Evolutionary conservation across 2,797 vertebrate species (phyloP).

Genomic region (Sebastes paucispinis): DNA sequence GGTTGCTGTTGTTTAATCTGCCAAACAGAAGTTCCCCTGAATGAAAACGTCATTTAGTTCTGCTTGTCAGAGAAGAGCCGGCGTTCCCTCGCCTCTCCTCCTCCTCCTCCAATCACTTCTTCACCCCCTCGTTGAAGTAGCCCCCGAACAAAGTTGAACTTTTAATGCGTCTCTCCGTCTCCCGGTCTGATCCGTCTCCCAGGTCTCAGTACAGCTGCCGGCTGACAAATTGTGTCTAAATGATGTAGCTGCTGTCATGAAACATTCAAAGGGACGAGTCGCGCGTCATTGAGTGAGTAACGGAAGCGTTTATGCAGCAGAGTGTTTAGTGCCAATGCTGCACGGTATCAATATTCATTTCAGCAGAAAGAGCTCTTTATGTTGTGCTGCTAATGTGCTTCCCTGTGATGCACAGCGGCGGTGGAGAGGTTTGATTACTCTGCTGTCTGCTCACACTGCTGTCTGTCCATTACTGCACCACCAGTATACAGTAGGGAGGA

Average conservation of each 20-base stretch:
- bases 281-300: constrained; percentile 56
- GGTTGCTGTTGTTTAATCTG: background rate
- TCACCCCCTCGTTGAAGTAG: constrained; percentile 37
- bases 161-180: constrained; percentile 48
- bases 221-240: constrained; percentile 78
- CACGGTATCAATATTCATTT: constrained; percentile 68
- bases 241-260: constrained; percentile 74
- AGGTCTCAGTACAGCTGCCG: constrained; percentile 62
- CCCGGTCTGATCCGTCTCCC: constrained; percentile 30
- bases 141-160: constrained; percentile 56
- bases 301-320: constrained; percentile 58
- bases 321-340: constrained; percentile 46
- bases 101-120: constrained; percentile 43
- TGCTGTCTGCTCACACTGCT: background rate
- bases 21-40: background rate
- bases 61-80: constrained; percentile 28
- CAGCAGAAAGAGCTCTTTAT: constrained; percentile 42
- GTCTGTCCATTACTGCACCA: background rate
- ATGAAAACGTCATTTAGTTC: constrained; percentile 27
- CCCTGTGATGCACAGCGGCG: constrained; percentile 24
- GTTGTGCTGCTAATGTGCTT: constrained; percentile 34
- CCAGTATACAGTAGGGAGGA: background rate
- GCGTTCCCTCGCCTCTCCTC: background rate
- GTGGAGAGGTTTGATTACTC: constrained; percentile 2
- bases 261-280: constrained; percentile 73